Evolutionary conservation across 2,113 vertebrate genomes (phyloP).

Genomic region (Martes martes): DNA sequence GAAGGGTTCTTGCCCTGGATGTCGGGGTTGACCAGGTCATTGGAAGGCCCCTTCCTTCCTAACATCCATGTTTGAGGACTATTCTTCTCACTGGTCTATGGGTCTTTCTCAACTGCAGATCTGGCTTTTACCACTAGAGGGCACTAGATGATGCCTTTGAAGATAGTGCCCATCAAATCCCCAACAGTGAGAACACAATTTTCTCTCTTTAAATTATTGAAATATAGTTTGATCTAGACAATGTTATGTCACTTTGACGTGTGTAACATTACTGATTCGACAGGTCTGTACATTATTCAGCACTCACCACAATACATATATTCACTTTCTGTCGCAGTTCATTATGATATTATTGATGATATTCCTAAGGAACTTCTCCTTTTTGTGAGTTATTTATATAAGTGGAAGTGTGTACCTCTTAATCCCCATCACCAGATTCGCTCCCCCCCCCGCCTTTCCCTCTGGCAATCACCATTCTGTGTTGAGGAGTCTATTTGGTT

Average conservation of each 20-base stretch:
- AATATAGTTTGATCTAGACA: not conserved
- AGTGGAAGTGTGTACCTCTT: not conserved
- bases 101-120: not conserved
- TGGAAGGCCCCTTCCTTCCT: not conserved
- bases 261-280: no score
- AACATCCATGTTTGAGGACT: not conserved
- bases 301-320: no score
- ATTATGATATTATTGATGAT: no score
- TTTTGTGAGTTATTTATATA: not conserved
- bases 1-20: not conserved
- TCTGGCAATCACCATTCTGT: no score
- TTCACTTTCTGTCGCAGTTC: no score
- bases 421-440: not conserved
- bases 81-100: no score
- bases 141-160: not conserved
- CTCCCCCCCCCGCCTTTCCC: fast-evolving
- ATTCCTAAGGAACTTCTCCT: no score
- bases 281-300: no score
- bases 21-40: not conserved
- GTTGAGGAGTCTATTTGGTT: no score
- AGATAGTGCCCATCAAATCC: not conserved
- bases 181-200: not conserved
- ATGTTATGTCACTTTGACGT: no score
- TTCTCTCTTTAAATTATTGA: not conserved
- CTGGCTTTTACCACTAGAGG: not conserved